phyloP scores from a whole-genome alignment of 2,888 invertebrate genomes.

The Leptarthrus brevirostris region DNA sequence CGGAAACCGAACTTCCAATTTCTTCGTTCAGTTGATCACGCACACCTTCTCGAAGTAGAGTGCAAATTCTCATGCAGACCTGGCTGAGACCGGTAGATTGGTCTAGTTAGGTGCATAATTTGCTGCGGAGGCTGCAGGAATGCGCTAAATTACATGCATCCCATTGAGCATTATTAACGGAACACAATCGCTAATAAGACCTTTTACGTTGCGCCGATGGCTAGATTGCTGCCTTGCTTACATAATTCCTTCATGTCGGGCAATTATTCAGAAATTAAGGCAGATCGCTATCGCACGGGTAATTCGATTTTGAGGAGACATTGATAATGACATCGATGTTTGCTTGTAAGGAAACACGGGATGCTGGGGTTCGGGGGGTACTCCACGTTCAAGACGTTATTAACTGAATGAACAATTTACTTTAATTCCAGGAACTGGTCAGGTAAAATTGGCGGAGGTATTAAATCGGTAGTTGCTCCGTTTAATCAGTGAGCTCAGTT shows the following conservation, averaged over 20 bases:
- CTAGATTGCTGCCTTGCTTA: conserved; percentile 1
- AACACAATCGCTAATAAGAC: conserved; percentile 18
- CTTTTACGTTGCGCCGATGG: background rate
- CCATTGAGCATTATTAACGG: conserved; percentile 29
- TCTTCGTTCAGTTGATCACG: conserved; percentile 32
- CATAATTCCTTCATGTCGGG: background rate
- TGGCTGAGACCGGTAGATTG: conserved; percentile 22
- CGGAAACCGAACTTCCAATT: conserved; percentile 30
- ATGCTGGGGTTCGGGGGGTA: too few species aligned
- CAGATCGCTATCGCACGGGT: background rate
- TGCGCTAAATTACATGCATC: conserved; percentile 30
- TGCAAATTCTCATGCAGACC: conserved; percentile 27
- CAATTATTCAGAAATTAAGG: conserved; percentile 15
- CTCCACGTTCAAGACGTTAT: too few species aligned
- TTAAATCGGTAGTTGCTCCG: too few species aligned
- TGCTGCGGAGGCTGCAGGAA: conserved; percentile 16
- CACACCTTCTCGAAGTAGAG: conserved; percentile 11
- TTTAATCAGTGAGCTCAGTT: too few species aligned
- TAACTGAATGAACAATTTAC: too few species aligned
- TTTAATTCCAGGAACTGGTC: too few species aligned
- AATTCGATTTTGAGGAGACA: background rate
- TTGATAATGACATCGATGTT: too few species aligned
- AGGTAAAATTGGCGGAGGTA: too few species aligned
- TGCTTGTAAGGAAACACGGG: too few species aligned
- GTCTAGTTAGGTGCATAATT: conserved; percentile 29